These are phyloP conservation scores for Himalopsyche phryganea DNA, from an alignment of 1,140 invertebrate genomes.

Conservation along the genomic window DNA sequence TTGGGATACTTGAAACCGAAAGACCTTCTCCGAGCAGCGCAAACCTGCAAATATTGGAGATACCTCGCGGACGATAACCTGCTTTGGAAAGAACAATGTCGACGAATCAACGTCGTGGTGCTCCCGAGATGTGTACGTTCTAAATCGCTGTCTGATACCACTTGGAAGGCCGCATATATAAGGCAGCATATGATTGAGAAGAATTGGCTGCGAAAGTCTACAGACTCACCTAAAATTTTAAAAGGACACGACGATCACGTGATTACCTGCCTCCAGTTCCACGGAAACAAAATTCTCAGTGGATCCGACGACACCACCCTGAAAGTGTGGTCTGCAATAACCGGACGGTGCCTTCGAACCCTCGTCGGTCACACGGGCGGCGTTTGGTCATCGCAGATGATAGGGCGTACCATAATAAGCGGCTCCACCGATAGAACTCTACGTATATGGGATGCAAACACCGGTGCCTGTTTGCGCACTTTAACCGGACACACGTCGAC, in stretches of 20 bases:
- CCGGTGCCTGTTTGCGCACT: constrained; percentile 87
- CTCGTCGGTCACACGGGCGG: constrained; percentile 95
- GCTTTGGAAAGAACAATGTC: constrained; percentile 90
- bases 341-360: constrained; percentile 87
- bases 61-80: constrained; percentile 85
- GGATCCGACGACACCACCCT: constrained; percentile 95
- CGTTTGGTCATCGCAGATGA: constrained; percentile 98
- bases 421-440: constrained; percentile 96
- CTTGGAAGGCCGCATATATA: constrained; percentile 77
- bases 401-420: constrained; percentile 87
- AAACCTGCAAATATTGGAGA: constrained; percentile 88
- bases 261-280: constrained; percentile 93
- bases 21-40: constrained; percentile 82
- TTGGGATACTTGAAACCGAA: constrained; percentile 82
- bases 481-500: constrained; percentile 96
- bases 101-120: constrained; percentile 64
- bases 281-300: constrained; percentile 85
- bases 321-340: constrained; percentile 91
- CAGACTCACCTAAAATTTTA: constrained; percentile 74
- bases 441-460: constrained; percentile 95
- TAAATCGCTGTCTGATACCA: constrained; percentile 50
- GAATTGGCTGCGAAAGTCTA: constrained; percentile 81
- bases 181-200: constrained; percentile 85
- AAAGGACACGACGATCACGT: constrained; percentile 97
- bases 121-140: constrained; percentile 37